Conservation (phyloP, 2,113 vertebrate genomes). For the Plotosus lineatus region DNA sequence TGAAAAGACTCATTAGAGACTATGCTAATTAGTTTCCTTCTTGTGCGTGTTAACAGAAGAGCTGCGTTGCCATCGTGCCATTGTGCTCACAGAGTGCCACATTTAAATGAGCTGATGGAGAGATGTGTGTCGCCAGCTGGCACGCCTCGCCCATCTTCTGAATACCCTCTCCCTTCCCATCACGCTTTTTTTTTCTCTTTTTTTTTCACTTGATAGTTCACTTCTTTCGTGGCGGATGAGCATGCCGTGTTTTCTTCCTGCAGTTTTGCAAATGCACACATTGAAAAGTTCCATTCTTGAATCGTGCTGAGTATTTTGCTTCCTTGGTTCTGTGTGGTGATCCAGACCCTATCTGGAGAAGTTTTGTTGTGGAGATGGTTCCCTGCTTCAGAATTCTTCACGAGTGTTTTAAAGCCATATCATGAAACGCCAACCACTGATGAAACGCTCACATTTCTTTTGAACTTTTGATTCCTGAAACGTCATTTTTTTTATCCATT, state of each 20-base stretch:
- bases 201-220: not conserved
- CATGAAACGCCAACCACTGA: not conserved
- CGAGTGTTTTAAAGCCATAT: slow-evolving; percentile 4
- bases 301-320: slow-evolving; percentile 12
- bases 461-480: slow-evolving; percentile 67
- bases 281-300: slow-evolving; percentile 28
- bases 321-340: not conserved
- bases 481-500: slow-evolving; percentile 58
- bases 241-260: not conserved
- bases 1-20: slow-evolving; percentile 80
- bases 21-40: slow-evolving; percentile 77
- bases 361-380: slow-evolving; percentile 39
- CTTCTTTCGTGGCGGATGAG: slow-evolving; percentile 3
- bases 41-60: slow-evolving; percentile 65
- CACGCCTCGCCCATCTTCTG: slow-evolving; percentile 2
- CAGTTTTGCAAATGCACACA: not conserved
- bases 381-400: slow-evolving; percentile 22
- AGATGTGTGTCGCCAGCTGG: slow-evolving; percentile 29
- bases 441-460: slow-evolving; percentile 22
- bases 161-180: slow-evolving; percentile 11
- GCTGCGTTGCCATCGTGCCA: slow-evolving; percentile 39
- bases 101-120: slow-evolving; percentile 51
- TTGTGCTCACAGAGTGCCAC: slow-evolving; percentile 45
- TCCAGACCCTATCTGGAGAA: not conserved
- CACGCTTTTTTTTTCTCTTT: too few species aligned